Conservation (phyloP, 1,140 invertebrate species). For the Brachionus koreanus region DNA sequence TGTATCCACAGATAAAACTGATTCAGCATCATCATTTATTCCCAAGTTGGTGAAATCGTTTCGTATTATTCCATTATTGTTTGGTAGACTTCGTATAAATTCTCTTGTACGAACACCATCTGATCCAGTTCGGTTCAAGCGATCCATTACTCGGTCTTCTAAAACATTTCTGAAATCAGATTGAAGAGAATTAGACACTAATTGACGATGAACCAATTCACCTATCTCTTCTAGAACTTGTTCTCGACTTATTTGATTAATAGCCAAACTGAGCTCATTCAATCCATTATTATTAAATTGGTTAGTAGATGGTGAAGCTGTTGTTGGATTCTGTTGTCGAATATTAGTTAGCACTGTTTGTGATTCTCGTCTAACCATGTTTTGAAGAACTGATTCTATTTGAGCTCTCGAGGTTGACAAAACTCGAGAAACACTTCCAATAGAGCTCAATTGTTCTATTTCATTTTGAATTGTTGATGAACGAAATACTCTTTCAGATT, state of each 20-base stretch:
- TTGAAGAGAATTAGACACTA: slow-evolving; percentile 52
- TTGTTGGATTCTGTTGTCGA: not conserved
- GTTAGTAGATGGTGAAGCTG: not conserved
- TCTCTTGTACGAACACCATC: slow-evolving; percentile 52
- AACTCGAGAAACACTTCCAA: not conserved
- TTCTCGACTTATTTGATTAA: slow-evolving; percentile 48
- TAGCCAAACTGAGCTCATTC: not conserved
- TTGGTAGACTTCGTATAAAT: slow-evolving; percentile 49
- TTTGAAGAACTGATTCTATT: slow-evolving; percentile 6
- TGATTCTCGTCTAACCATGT: not conserved
- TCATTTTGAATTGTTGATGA: slow-evolving; percentile 22
- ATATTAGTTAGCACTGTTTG: not conserved
- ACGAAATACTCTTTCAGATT: not conserved
- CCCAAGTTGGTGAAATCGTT: slow-evolving; percentile 56
- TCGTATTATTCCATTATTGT: slow-evolving; percentile 46
- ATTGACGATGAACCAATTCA: slow-evolving; percentile 52
- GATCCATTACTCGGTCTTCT: slow-evolving; percentile 50
- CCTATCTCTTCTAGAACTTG: slow-evolving; percentile 53
- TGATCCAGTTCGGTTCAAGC: slow-evolving; percentile 46
- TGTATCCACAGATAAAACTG: not conserved
- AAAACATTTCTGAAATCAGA: slow-evolving; percentile 50
- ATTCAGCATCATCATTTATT: slow-evolving; percentile 6
- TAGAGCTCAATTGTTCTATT: not conserved
- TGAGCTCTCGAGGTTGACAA: not conserved
- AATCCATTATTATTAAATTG: not conserved